Evolutionary conservation across 2,113 vertebrate genomes (phyloP), one percentile per base, ranked within the genome.

Genomic region (Progne subis): DNA sequence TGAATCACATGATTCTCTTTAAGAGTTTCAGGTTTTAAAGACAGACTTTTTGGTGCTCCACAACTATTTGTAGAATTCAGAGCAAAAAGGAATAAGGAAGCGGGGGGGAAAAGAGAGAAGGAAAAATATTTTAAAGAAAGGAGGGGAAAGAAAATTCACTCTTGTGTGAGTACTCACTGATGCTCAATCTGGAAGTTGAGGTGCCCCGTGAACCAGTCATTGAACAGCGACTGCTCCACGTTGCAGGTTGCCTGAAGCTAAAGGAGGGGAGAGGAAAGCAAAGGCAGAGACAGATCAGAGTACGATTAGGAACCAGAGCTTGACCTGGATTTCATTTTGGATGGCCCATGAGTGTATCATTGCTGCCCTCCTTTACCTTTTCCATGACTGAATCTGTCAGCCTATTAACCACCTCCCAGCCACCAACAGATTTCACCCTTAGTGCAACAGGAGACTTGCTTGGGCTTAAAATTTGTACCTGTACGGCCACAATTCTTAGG

Each of bases 151-250:
- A 53, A 70, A 46, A 71, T 70, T 26, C 57, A 10, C 16, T 60
- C 14, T 28, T 1, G 10, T 5, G 18, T 25, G 32, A 4, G 5
- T 61, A 98, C 98, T 98, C 57, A 98, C 98, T 98, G 98, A 24
- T 98, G 98, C 77, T 98, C 97, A 4, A 98, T 98, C 91, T 98
- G 98, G 94, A 98, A 98, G 93, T 98, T 98, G 59, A 98, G 96
- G 34, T 98, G 98, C n/a, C 98, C 98, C 2, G 97, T 98, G 84
- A 98, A 97, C 98, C 98, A 98, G 88, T 98, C 98, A 15, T 98
- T 98, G 96, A 98, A 98, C 72, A 97, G 87, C 0, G 98, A 98
- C 67, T 98, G 98, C 43, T 98, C 92, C 23, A 97, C 85, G 0
- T 98, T 98, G 84, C 98, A 98, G 1, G 98, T 98, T 56, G 96